Base-by-base conservation (phyloP, 2,113 vertebrate species). In the Hipposideros armiger region DNA sequence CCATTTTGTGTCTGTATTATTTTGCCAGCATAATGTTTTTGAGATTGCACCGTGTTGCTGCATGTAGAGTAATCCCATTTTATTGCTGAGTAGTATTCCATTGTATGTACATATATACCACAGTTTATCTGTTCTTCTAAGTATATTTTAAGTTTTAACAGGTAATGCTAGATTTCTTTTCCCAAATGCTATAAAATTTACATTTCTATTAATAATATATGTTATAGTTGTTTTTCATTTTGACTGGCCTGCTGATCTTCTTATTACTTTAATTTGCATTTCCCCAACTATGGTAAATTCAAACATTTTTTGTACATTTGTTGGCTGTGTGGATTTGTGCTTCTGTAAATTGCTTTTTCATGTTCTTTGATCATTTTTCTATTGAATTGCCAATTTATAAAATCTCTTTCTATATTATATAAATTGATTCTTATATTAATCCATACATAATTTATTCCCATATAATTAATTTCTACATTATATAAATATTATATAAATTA, bases 231-330 rank as follows among this genome's bases (percentile, higher is more conserved):
- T 78, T 87, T 86, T 85, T 70, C 10, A 69, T 47, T 91, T 84
- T 64, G 60, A 50, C 58, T 42, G 32, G n/a, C 40, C 47, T 60
- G 6, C 47, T 77, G 30, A 76, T 36, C 32, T 92, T 11, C 0
- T 78, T 86, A n/a, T 66, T 93, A 42, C 56, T 84, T 83, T 84
- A 54, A 76, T 86, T 94, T 94, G 45, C 42, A 86, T 67, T 82
- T 96, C 56, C 16, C 62, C 36, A 36, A 56, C 15, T n/a, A n/a
- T 30, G 22, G 36, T 56, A 69, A 80, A 84, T 85, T 64, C 36
- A 40, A 87, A 28, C 54, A 76, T 66, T 86, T 87, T 95, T 47
- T 64, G 42, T 40, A 58, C 13, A 26, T 92, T 82, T 58, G 11
- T 47, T 62, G 58, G 28, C n/a, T 81, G 1, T 84, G 70, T 93